Evolutionary conservation across 2,797 vertebrate genomes (phyloP).

Genomic region (Caiman crocodilus): DNA sequence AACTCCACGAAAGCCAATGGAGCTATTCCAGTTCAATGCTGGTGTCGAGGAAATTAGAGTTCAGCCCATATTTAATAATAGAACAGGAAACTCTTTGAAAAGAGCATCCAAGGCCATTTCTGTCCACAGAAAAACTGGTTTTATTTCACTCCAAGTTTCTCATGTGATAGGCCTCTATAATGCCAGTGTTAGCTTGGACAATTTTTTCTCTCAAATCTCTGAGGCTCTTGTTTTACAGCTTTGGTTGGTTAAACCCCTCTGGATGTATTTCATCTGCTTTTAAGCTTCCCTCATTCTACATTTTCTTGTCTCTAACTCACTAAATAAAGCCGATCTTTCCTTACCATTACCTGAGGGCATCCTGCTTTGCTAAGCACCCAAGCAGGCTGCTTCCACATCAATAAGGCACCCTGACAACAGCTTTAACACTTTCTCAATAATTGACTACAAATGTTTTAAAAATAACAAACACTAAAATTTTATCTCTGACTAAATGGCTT

Average conservation of each 20-base stretch:
- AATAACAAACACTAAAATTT: conserved; percentile 40
- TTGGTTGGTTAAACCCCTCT: not conserved
- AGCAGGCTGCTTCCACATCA: not conserved
- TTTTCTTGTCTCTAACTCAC: not conserved
- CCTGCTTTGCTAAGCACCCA: conserved; percentile 3
- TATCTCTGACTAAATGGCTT: conserved; percentile 8
- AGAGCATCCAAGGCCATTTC: not conserved
- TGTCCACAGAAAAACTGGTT: not conserved
- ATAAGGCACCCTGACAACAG: not conserved
- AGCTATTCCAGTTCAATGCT: not conserved
- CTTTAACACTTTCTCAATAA: conserved; percentile 44
- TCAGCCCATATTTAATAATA: not conserved
- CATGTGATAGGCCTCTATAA: not conserved
- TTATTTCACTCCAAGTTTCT: not conserved
- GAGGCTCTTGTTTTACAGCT: not conserved
- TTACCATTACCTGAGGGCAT: not conserved
- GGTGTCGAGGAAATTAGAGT: not conserved
- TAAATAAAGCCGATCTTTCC: not conserved
- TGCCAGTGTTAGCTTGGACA: not conserved
- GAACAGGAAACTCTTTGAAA: not conserved
- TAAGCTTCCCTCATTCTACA: not conserved
- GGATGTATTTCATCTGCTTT: not conserved
- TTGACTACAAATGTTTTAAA: conserved; percentile 42
- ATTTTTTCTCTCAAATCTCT: not conserved
- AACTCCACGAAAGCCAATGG: not conserved